Evolutionary conservation across 2,113 vertebrate genomes (phyloP), one percentile per base, ranked within the genome.

Genomic region (Tetrax tetrax): DNA sequence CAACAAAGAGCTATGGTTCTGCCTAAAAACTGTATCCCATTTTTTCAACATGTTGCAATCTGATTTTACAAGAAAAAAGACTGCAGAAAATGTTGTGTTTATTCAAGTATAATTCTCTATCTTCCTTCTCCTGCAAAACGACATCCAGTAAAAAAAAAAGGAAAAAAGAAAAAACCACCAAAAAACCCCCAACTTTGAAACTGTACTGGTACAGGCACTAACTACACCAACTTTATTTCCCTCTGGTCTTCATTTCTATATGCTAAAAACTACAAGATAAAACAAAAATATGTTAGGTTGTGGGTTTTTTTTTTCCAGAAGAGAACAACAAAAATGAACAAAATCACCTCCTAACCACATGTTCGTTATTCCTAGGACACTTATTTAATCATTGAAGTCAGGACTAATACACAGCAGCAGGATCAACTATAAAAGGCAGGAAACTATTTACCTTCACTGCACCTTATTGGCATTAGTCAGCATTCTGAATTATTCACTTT

Each of bases 391-490:
- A 84, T 56, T 50, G 68, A 74, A 95, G 47, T 75, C 51, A 79
- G 59, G 38, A 51, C 35, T 57, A 47, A 89, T 37, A 78, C 2
- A 4, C 17, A 87, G 69, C 37, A 93, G 53, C 31, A 92, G 65
- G 95, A 93, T 27, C 45, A 59, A 53, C 48, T 72, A 37, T 16
- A 64, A 82, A 84, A 94, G 37, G 51, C 33, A 88, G 60, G 28
- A 90, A 95, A 84, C 19, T 93, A 81, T 86, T 93, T 89, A 92
- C 83, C 80, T 95, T 65, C 41, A 54, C 41, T 81, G 35, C 4
- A 4, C 41, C 65, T 93, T 93, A 96, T 82, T 77, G 80, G 45
- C 77, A 78, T 43, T 86, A 70, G 28, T 84, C 87, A 96, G 86
- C 61, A 82, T 54, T 60, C 75, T 33, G 23, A 93, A 87, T 57